Base-by-base conservation (phyloP, 2,113 vertebrate species). In the Oryzias woworae region DNA sequence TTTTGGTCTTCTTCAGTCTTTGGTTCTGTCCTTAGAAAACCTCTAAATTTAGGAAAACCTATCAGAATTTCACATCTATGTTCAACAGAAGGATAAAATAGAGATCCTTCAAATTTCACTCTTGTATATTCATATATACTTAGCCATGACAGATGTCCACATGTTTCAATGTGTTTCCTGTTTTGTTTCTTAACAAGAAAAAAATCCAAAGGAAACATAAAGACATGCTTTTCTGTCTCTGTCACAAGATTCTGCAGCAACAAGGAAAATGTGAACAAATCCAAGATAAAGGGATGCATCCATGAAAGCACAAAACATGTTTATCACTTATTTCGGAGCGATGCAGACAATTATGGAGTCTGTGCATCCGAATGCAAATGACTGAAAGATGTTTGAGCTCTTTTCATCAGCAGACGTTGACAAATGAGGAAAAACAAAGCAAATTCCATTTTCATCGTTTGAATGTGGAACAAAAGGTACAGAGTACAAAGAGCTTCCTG, bases 381-480 rank as follows among this genome's bases (percentile, higher is more conserved):
- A 49, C 20, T 12, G 41, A 26, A 26, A 47, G 7, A 44, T 55
- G 52, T 59, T 80, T 77, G 68, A 63, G 58, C 58, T 74, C 73
- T 36, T 51, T 70, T 59, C 66, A 77, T 51, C 24, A 26, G 26
- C 57, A 14, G 44, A 45, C 47, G 13, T 31, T 14, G 41, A 7
- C n/a, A 22, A 0, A 49, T 4, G 4, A 67, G 53, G 48, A 78
- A 47, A 26, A 52, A n/a, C 46, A 51, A 23, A 42, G 16, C 51
- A 22, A 62, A 55, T 6, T 2, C n/a, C 49, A 16, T 66, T 36
- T 71, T 54, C 46, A 55, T 69, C 61, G 51, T 1, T 41, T 28
- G 62, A 45, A 26, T 47, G 26, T 60, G 46, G 17, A 43, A 83
- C 74, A 80, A 77, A 80, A 64, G 73, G 44, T 20, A 20, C 8